Conservation (phyloP, 2,888 invertebrate genomes). For the Pomacea canaliculata region DNA sequence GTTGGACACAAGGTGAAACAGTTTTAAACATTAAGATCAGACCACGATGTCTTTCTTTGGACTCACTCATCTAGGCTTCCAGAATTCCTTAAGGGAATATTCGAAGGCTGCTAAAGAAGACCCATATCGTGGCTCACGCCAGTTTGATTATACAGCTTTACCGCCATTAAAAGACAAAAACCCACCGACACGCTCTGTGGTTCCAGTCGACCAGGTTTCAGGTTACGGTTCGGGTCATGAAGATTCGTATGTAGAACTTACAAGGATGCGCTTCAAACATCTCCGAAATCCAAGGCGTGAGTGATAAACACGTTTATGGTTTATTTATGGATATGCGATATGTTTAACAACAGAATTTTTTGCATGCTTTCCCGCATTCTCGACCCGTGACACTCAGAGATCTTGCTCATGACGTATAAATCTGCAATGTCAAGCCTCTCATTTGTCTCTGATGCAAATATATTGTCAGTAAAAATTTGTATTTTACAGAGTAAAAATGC, state of each 20-base stretch:
- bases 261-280: constrained; percentile 62
- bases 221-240: constrained; percentile 62
- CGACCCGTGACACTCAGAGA: too few species aligned
- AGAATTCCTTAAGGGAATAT: constrained; percentile 64
- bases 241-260: constrained; percentile 62
- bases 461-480: too few species aligned
- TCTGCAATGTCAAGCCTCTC: too few species aligned
- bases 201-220: constrained; percentile 60
- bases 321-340: too few species aligned
- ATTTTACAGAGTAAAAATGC: too few species aligned
- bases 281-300: constrained; percentile 60
- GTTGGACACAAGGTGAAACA: too few species aligned
- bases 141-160: constrained; percentile 57
- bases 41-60: constrained; percentile 67
- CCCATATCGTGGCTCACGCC: constrained; percentile 49
- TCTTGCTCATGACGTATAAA: too few species aligned
- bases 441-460: too few species aligned
- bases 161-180: constrained; percentile 59
- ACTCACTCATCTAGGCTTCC: constrained; percentile 65
- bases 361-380: too few species aligned
- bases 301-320: neutral
- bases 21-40: neutral
- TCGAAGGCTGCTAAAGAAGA: constrained; percentile 50
- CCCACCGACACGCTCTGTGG: constrained; percentile 53
- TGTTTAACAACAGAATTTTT: too few species aligned